These are phyloP conservation scores for Tyrannus savana DNA, from an alignment of 2,113 vertebrate genomes.

Conservation along the genomic window DNA sequence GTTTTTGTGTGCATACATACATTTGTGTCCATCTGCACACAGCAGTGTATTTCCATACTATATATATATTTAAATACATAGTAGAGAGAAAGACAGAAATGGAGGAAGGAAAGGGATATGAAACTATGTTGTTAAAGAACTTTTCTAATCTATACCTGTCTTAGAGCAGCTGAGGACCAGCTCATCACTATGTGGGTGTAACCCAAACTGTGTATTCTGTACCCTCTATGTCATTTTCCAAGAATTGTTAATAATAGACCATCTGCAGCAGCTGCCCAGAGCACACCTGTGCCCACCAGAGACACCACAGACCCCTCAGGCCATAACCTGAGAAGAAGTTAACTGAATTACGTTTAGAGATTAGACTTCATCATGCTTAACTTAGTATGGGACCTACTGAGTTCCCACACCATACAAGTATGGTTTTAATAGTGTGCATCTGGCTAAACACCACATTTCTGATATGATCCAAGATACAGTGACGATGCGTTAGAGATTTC, in stretches of 20 bases:
- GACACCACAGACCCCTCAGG: no score
- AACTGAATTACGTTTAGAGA: not conserved
- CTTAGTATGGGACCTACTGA: not conserved
- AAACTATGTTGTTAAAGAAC: not conserved
- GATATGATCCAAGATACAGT: not conserved
- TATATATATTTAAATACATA: not conserved
- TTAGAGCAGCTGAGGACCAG: no score
- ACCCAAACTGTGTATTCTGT: no score
- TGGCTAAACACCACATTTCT: not conserved
- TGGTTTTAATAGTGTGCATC: not conserved
- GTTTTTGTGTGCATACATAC: not conserved
- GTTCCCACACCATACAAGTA: not conserved
- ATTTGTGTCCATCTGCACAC: not conserved
- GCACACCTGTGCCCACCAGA: no score
- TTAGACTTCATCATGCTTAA: not conserved
- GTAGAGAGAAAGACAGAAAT: not conserved
- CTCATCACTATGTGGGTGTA: no score
- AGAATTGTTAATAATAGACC: no score
- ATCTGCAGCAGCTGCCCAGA: no score
- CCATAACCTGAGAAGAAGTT: not conserved
- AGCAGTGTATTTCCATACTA: not conserved
- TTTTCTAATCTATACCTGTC: not conserved
- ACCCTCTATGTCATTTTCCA: no score
- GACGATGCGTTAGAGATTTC: not conserved
- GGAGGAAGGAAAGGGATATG: not conserved